Evolutionary conservation across 2,888 invertebrate genomes (phyloP).

Genomic region (Bhutanitis thaidina): DNA sequence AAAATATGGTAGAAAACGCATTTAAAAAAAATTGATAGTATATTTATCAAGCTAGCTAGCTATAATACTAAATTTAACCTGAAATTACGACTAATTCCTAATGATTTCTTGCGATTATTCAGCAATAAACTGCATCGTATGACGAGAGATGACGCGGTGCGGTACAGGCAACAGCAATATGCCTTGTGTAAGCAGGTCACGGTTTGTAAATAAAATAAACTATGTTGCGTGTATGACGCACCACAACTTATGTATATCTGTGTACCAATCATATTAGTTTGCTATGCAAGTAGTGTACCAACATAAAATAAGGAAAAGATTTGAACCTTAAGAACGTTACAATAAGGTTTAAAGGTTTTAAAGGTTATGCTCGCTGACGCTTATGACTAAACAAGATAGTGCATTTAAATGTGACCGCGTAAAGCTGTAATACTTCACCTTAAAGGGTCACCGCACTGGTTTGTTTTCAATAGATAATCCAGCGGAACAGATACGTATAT

Average conservation of each 20-base stretch:
- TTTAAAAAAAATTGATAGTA: too few relatives aligned
- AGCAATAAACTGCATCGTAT: conserved; percentile 9
- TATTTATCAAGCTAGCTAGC: too few relatives aligned
- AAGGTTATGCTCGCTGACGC: too few relatives aligned
- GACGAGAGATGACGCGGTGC: conserved; percentile 12
- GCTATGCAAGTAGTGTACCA: neutral
- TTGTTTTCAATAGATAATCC: conserved; percentile 5
- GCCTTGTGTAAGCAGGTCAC: conserved; percentile 48
- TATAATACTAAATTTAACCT: too few relatives aligned
- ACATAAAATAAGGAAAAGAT: too few relatives aligned
- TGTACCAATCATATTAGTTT: too few relatives aligned
- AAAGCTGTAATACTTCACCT: conserved; percentile 8
- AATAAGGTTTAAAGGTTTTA: neutral
- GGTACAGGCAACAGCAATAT: conserved; percentile 16
- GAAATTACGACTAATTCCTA: too few relatives aligned
- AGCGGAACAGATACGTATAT: neutral
- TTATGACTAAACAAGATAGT: too few relatives aligned
- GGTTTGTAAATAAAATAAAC: conserved; percentile 45
- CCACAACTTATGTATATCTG: too few relatives aligned
- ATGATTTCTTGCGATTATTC: too few relatives aligned
- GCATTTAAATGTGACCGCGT: conserved; percentile 2
- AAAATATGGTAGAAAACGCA: too few relatives aligned
- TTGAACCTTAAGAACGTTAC: neutral
- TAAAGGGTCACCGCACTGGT: conserved; percentile 7
- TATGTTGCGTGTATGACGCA: conserved; percentile 28